Percentiles rank a stretch among this genome's conserved stretches.
Conservation (phyloP, 2,888 invertebrate species). For the Ennomos quercinarius region DNA sequence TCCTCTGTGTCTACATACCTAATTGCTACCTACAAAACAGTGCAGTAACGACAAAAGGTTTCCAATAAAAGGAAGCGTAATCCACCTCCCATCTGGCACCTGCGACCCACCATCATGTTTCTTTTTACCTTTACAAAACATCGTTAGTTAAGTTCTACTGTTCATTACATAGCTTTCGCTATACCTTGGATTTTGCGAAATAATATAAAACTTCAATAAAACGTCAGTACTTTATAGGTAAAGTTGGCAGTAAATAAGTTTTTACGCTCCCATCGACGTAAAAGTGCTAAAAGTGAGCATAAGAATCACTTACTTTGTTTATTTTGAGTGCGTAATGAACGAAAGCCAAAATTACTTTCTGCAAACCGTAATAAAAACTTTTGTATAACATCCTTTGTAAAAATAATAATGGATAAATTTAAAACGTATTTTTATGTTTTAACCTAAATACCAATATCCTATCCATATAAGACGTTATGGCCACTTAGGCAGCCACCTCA, state of each 20-base stretch:
- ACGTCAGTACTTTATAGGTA: constrained; percentile 25
- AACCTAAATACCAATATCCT: too few relatives aligned
- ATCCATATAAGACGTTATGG: too few relatives aligned
- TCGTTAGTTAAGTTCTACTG: constrained; percentile 44
- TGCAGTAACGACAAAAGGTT: constrained; percentile 12
- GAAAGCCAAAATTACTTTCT: constrained; percentile 5
- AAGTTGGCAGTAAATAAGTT: constrained; percentile 34
- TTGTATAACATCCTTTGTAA: too few relatives aligned
- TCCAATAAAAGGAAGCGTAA: constrained; percentile 16
- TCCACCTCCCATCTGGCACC: constrained; percentile 17
- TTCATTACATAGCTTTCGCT: constrained; percentile 33
- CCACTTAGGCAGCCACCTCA: too few relatives aligned
- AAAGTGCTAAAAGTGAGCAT: constrained; percentile 27
- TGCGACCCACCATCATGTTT: constrained; percentile 17
- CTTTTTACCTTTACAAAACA: constrained; percentile 37
- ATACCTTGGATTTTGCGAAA: constrained; percentile 6
- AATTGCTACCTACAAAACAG: constrained; percentile 3
- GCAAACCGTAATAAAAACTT: background rate
- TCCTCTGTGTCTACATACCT: too few relatives aligned
- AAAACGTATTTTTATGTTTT: too few relatives aligned
- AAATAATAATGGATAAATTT: too few relatives aligned
- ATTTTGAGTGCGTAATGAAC: constrained; percentile 21
- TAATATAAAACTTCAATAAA: constrained; percentile 30
- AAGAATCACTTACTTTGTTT: constrained; percentile 34
- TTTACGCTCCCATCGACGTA: constrained; percentile 28